Evolutionary conservation across 2,797 vertebrate species (phyloP).

Genomic region (Cyclopterus lumpus): DNA sequence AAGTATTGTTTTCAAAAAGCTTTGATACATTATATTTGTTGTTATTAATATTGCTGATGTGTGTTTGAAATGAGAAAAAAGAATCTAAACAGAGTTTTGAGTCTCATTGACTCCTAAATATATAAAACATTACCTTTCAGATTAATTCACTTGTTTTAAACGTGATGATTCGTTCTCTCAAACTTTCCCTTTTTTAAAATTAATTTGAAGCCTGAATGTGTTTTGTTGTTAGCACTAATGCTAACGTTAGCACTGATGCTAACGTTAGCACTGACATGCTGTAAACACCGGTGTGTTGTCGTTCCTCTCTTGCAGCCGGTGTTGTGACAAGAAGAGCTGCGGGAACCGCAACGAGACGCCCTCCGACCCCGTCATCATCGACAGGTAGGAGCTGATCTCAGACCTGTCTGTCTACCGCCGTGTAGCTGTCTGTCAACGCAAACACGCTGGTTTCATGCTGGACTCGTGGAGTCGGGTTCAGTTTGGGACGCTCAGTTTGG

Average conservation of each 20-base stretch:
- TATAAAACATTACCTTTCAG: no score
- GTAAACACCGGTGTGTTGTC: not conserved
- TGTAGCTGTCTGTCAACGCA: constrained; percentile 56
- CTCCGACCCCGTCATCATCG: constrained; percentile 98
- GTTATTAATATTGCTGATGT: not conserved
- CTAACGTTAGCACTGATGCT: no score
- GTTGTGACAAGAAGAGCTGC: constrained; percentile 99
- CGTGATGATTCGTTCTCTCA: not conserved
- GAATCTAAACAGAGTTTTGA: not conserved
- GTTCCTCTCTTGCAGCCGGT: constrained; percentile 72
- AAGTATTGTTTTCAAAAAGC: not conserved
- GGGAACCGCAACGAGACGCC: constrained; percentile 98
- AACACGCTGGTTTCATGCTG: not conserved
- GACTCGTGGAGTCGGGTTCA: not conserved
- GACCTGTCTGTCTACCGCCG: constrained; percentile 62
- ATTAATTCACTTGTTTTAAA: not conserved
- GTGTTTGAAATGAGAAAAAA: no score
- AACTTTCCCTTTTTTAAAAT: not conserved
- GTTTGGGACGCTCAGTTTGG: not conserved
- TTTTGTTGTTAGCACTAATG: no score
- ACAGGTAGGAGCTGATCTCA: constrained; percentile 87
- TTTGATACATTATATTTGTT: not conserved
- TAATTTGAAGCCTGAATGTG: no score
- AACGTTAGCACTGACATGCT: no score
- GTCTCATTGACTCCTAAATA: no score